Conservation (phyloP, 2,797 vertebrate genomes). For the Hyperoplus lanceolatus region DNA sequence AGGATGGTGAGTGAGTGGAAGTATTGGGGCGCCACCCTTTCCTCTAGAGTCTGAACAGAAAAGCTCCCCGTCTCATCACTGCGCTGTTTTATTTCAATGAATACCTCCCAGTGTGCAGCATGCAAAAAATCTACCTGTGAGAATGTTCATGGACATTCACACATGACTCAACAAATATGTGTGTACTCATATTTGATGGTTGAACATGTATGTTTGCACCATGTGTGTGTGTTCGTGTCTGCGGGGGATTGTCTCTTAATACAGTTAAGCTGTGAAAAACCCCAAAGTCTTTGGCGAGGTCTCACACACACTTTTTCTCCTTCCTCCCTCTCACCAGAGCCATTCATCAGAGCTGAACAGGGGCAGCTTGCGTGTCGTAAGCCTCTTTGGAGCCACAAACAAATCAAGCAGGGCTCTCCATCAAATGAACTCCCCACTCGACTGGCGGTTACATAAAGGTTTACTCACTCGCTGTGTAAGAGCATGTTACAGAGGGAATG, state of each 20-base stretch:
- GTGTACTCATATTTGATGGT: conserved; percentile 51
- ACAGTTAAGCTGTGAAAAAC: conserved; percentile 84
- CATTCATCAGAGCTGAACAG: conserved; percentile 83
- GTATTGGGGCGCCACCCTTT: conserved; percentile 39
- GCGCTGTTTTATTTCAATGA: conserved; percentile 57
- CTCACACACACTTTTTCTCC: conserved; percentile 77
- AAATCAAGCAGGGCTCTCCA: conserved; percentile 83
- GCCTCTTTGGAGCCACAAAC: conserved; percentile 86
- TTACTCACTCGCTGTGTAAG: conserved; percentile 74
- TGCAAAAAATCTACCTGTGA: conserved; percentile 18
- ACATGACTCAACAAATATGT: conserved; percentile 39
- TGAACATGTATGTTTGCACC: conserved; percentile 52
- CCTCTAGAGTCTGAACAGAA: conserved; percentile 46
- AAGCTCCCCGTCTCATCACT: conserved; percentile 38
- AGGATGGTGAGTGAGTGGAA: conserved; percentile 37
- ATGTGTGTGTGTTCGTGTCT: conserved; percentile 56
- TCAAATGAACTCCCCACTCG: conserved; percentile 78
- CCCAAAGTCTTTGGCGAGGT: conserved; percentile 80
- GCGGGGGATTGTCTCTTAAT: conserved; percentile 79
- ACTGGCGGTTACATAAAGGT: conserved; percentile 81
- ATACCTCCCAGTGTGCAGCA: conserved; percentile 61
- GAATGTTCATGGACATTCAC: conserved; percentile 23
- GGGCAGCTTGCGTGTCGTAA: conserved; percentile 82
- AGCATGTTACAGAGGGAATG: conserved; percentile 76
- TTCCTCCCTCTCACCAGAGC: conserved; percentile 74